Base-by-base conservation (phyloP, 2,113 vertebrate species). In the Apus apus region DNA sequence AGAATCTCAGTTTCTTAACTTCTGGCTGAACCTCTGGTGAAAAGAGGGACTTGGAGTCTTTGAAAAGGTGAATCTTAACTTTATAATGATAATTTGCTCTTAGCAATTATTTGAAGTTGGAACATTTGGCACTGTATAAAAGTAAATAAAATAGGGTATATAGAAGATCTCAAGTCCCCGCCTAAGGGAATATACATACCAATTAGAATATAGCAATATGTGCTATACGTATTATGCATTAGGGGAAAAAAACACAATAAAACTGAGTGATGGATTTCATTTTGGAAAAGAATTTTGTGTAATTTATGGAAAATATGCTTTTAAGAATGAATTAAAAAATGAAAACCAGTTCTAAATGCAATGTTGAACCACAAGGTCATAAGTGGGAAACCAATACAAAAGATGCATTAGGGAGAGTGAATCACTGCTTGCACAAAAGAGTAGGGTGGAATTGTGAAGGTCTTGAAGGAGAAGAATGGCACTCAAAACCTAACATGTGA, bases 61-160 rank as follows among this genome's bases (percentile, higher is more conserved):
- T 94, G 86, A 89, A 81, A 96, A 94, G 88, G 73, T 78, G 90
- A 95, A 90, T 73, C 65, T 87, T 93, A 57, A 86, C 88, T 96
- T 95, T 75, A 65, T 94, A 86, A 75, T 95, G 86, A 90, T 97
- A 93, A 95, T 96, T 90, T 86, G 11, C 45, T 84, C 58, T 75
- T 95, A 62, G 83, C 93, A 92, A 90, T 92, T 75, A 78, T 81
- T 96, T 94, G 85, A 94, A 92, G 92, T 90, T 8, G 6, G 36
- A 92, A 66, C 50, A 75, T 90, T 92, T 97, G 90, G 80, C 86
- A 92, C 53, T 82, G 26, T 94, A 68, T 95, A 43, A 93, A 90
- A 93, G 88, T 85, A 60, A 62, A 64, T 93, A 72, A 90, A 95
- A 93, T 27, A 87, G 25, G 6, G 6, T 2, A 0, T 75, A 40